Conservation (phyloP, 2,888 invertebrate genomes). For the Xestoiulus laeticollis region DNA sequence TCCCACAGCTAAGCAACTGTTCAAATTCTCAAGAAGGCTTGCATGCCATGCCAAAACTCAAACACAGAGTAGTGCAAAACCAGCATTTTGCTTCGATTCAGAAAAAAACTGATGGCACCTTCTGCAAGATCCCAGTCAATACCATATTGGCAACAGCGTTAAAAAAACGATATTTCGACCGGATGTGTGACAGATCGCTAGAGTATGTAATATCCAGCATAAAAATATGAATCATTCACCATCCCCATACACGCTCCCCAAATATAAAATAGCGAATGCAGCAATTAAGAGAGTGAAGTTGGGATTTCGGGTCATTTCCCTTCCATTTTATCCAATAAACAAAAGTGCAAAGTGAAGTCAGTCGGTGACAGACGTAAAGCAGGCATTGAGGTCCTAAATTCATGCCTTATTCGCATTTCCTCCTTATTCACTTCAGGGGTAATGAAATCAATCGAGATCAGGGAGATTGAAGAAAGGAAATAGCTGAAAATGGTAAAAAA, state of each 20-base stretch:
- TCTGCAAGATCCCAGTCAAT: too few relatives aligned
- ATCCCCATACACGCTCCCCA: not conserved
- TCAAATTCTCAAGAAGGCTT: too few relatives aligned
- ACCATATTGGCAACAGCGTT: too few relatives aligned
- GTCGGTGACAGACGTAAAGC: not conserved
- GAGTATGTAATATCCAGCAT: not conserved
- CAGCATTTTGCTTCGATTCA: too few relatives aligned
- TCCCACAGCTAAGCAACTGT: too few relatives aligned
- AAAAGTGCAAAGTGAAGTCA: not conserved
- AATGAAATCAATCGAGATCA: conserved; percentile 45
- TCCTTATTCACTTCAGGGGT: not conserved
- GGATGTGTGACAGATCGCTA: not conserved
- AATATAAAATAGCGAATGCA: not conserved
- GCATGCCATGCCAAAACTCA: too few relatives aligned
- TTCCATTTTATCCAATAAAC: not conserved
- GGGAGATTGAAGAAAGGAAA: conserved; percentile 31
- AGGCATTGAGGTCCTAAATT: not conserved
- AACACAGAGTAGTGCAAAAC: too few relatives aligned
- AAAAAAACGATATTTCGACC: not conserved
- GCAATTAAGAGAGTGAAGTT: not conserved
- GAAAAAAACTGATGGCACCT: too few relatives aligned
- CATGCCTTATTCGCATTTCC: not conserved
- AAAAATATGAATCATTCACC: not conserved
- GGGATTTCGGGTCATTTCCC: conserved; percentile 34
- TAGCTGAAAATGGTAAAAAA: not conserved